Percentiles rank a stretch among this genome's conserved stretches.
Conservation (phyloP, 2,113 vertebrate species). For the Peromyscus leucopus region DNA sequence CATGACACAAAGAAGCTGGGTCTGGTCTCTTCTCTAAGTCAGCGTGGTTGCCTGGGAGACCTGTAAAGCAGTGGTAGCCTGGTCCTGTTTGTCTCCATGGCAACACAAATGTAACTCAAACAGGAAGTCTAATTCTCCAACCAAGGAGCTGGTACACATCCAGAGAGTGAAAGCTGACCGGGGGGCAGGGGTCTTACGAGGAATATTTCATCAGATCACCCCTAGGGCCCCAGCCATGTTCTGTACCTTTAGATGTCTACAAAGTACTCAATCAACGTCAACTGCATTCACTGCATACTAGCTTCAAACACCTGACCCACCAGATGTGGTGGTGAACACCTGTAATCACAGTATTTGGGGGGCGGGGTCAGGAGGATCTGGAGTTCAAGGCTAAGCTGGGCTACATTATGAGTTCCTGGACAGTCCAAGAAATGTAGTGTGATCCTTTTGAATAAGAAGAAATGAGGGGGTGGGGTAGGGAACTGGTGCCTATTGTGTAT, state of each 20-base stretch:
- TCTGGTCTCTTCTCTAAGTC: slow-evolving; percentile 30
- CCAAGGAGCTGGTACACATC: neutral
- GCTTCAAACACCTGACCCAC: neutral
- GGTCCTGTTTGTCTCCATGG: neutral
- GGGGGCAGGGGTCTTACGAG: neutral
- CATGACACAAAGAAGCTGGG: neutral
- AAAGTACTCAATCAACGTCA: neutral
- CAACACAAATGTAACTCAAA: neutral
- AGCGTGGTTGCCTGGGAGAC: slow-evolving; percentile 26
- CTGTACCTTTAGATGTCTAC: neutral
- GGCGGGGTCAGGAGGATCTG: neutral
- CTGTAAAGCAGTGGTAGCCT: neutral
- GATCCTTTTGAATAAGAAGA: neutral
- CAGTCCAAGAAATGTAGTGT: neutral
- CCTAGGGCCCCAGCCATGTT: neutral
- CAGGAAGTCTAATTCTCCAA: slow-evolving; percentile 21
- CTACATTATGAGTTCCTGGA: neutral
- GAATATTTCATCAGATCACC: neutral
- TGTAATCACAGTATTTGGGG: neutral
- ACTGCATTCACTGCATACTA: neutral
- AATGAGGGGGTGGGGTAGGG: no score
- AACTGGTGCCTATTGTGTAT: neutral
- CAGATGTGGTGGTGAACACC: neutral
- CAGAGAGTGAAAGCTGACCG: neutral
- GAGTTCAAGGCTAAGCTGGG: neutral